phyloP scores from a whole-genome alignment of 2,113 vertebrate species.

The Laticauda colubrina region DNA sequence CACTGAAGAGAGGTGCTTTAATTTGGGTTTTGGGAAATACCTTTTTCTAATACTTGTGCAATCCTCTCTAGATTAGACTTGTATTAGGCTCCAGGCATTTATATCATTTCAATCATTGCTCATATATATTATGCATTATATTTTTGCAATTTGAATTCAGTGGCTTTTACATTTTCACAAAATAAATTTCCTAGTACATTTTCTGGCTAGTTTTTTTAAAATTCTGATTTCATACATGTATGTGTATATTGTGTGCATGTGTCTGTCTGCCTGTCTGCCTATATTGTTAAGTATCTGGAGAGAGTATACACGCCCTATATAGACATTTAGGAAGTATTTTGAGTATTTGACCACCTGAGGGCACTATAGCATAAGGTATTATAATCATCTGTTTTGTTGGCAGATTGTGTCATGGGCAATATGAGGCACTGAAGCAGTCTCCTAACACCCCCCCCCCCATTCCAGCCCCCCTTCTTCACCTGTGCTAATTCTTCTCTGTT shows the following conservation, averaged over 20 bases:
- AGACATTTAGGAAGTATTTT: background rate
- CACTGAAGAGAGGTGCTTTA: background rate
- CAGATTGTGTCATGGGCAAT: background rate
- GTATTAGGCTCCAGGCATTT: background rate
- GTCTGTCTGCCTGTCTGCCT: background rate
- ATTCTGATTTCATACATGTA: background rate
- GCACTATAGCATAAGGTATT: conserved; percentile 52
- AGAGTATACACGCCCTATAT: background rate
- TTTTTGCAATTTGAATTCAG: background rate
- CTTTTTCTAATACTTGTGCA: background rate
- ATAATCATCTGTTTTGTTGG: background rate
- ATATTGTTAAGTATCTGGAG: background rate
- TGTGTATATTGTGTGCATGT: background rate
- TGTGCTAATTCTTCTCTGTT: background rate
- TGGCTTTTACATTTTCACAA: background rate
- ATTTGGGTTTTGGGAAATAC: background rate
- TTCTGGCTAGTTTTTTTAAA: background rate
- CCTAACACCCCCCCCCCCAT: background rate
- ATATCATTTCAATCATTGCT: background rate
- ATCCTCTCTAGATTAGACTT: background rate
- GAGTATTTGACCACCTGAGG: conserved; percentile 46
- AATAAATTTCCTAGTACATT: background rate
- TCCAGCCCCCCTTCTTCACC: background rate
- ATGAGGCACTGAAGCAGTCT: background rate
- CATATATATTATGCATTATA: background rate